Evolutionary conservation across 2,113 vertebrate genomes (phyloP), one percentile per base, ranked within the genome.

Genomic region (Setophaga kirtlandii): DNA sequence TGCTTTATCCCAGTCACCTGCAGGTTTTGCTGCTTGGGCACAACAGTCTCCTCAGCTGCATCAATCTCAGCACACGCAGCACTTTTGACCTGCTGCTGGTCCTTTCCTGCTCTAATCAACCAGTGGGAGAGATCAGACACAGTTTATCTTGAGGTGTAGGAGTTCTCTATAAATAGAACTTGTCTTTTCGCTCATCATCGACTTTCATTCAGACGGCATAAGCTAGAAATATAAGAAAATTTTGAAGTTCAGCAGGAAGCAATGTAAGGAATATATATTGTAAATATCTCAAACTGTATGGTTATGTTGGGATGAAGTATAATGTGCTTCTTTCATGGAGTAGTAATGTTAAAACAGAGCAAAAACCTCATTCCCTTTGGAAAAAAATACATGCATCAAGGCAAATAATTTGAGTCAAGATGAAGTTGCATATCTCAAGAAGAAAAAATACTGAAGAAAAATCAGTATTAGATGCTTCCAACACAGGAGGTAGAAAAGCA

Each of bases 191-290:
- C 23, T 95, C 2, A 0, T 73, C 46, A 46, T 3, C 87, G 52
- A 79, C 89, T 95, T 95, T 95, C 78, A 87, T 85, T 70, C 23
- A 84, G 39, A 79, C 37, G 35, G 64, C 6, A 69, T 65, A 80
- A 81, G 5, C 10, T 56, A 67, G 47, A 63, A 44, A 41, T 71
- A 50, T 15, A 90, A n/a, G 15, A 94, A 74, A 81, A 74, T 62
- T 42, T 77, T 58, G 55, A 68, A 55, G 10, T 47, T 79, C 58
- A 27, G 25, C 12, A 93, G 77, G 28, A 83, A 74, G 5, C 14
- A 77, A 79, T 20, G 25, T 78, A 85, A 46, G 37, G 30, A 75
- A 52, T 30, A 52, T 28, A 33, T 52, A 37, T 28, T 27, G 17
- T 64, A 78, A 75, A 68, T 60, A 89, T 59, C 30, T 68, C 44